Evolutionary conservation across 2,797 vertebrate species (phyloP), one percentile per base, ranked within the genome.

Genomic region (Malurus splendens): DNA sequence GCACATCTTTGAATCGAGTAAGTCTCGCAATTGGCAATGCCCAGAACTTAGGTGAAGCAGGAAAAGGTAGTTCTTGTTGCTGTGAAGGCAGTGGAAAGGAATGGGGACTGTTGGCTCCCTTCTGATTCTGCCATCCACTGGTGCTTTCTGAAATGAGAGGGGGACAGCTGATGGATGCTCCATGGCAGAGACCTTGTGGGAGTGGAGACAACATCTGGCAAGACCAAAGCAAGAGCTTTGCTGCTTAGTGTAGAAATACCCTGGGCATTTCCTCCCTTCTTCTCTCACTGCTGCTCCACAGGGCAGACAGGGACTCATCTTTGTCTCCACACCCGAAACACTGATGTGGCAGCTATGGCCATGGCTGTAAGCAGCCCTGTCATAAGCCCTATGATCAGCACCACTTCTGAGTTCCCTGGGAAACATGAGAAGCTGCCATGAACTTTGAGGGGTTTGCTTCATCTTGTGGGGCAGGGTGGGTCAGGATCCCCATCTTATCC

Each of bases 81-180:
- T 65, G 14, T 28, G 50, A 38, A 33, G 48, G 14, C 15, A 33
- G 8, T 47, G 42, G 51, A 36, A 68, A 18, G 39, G 41, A 56
- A 52, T 0, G 2, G 20, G 8, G 23, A 14, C 32, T 36, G 20
- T 45, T 65, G 36, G 17, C 27, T 87, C 19, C 30, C 11, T 72
- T 38, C 60, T 10, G 89, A 80, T 73, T 50, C 80, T 9, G 56
- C 47, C 32, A n/a, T 30, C 11, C 28, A 28, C 48, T 33, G 59
- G 12, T 28, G 81, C 44, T 93, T 94, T 82, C 91, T 94, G 80
- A 80, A 91, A 94, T 7, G 56, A 82, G 64, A 91, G 18, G 4
- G 17, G 5, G 8, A 41, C 2, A 4, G 61, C 6, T 56, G 18
- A 59, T 3, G 6, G 25, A 6, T 38, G 47, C 12, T 38, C 14